Evolutionary conservation across 2,113 vertebrate species (phyloP).

Genomic region (Dascyllus trimaculatus): DNA sequence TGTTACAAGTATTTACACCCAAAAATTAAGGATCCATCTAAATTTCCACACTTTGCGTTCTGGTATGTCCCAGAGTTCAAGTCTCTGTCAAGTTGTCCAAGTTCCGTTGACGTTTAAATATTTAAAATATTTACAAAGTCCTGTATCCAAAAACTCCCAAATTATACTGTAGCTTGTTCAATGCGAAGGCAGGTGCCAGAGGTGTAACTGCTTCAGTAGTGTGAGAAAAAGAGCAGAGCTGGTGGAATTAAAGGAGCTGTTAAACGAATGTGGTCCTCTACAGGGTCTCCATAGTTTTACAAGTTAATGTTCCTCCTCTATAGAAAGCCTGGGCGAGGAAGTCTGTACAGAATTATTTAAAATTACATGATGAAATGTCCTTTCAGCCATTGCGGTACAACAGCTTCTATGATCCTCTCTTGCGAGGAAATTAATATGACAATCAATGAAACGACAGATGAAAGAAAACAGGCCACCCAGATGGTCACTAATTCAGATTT

Average conservation of each 20-base stretch:
- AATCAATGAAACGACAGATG: constrained; percentile 73
- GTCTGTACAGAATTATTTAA: constrained; percentile 76
- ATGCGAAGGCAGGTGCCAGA: constrained; percentile 65
- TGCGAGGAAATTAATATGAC: constrained; percentile 59
- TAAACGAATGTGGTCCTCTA: constrained; percentile 73
- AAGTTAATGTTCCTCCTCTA: constrained; percentile 57
- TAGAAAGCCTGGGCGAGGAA: constrained; percentile 64
- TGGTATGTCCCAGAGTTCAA: constrained; percentile 71
- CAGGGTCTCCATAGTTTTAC: constrained; percentile 59
- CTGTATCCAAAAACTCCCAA: constrained; percentile 89
- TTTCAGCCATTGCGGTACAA: constrained; percentile 54
- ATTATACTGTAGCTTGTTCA: constrained; percentile 69
- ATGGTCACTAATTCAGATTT: constrained; percentile 65
- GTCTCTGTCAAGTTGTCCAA: constrained; percentile 69
- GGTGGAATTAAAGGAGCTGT: constrained; percentile 76
- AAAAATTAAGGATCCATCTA: constrained; percentile 76
- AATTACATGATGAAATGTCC: constrained; percentile 78
- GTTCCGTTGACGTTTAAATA: constrained; percentile 88
- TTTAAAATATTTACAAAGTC: constrained; percentile 97
- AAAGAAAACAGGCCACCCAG: constrained; percentile 73
- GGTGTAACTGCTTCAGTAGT: constrained; percentile 76
- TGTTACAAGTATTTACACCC: constrained; percentile 86
- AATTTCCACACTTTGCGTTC: constrained; percentile 60
- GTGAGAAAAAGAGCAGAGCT: constrained; percentile 71
- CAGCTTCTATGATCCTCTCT: constrained; percentile 64